Evolutionary conservation across 2,113 vertebrate species (phyloP), one percentile per base, ranked within the genome.

Genomic region (Ophiodon elongatus): DNA sequence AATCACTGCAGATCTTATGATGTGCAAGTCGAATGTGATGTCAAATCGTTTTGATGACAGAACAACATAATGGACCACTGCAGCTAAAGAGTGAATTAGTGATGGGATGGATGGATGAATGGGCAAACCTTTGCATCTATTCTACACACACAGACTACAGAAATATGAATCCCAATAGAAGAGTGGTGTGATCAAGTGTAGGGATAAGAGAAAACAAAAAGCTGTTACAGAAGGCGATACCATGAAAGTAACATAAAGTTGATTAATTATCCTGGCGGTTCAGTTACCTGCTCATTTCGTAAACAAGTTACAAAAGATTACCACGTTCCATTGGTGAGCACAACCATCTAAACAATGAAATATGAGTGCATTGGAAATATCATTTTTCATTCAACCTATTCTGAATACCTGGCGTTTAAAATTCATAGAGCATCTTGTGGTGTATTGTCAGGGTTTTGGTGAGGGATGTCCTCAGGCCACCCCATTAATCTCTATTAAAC

Each of bases 401-500:
- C 66, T 85, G 83, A 93, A 92, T 84, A 80, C 76, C 69, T 85
- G 65, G 67, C 65, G 81, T 89, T 91, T 85, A 86, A 76, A 92
- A 92, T 92, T 89, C 86, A 83, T 66, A 59, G 67, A 80, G 85
- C 81, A 85, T 91, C 87, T 72, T 87, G 72, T 73, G 87, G 81
- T 39, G 62, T 79, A 85, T 91, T 92, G 91, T 92, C 80, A 87
- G 78, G 86, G 82, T 77, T 80, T 70, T 85, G 80, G 64, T 79
- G 85, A 87, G 83, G 82, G 79, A 88, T 91, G 89, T 89, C 85
- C 85, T 85, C 71, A 80, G 83, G 84, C 86, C 72, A 78, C 72
- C 79, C 66, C 84, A 90, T 91, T 92, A 80, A 90, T 95, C 91
- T 92, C 59, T 90, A 89, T 92, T 92, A 91, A 89, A 85, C 43